These are phyloP conservation scores for Aproaerema taeniolella DNA, from an alignment of 2,888 invertebrate genomes.

Conservation along the genomic window DNA sequence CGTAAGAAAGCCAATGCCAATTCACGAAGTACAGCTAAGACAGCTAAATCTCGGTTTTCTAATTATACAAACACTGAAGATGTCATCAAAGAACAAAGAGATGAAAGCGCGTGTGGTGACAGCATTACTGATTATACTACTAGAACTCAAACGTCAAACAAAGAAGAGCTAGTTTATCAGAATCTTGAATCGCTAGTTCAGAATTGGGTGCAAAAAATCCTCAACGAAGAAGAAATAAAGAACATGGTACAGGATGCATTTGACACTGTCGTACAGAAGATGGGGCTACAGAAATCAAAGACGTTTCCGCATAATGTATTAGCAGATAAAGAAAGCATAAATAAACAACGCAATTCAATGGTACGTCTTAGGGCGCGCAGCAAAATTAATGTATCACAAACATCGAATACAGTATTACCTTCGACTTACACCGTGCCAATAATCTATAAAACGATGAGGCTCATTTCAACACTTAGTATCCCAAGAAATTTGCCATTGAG, in stretches of 20 bases:
- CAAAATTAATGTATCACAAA: too few relatives aligned
- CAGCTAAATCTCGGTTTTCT: conserved; percentile 39
- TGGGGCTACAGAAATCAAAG: too few relatives aligned
- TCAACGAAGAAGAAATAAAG: neutral
- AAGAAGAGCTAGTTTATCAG: conserved; percentile 34
- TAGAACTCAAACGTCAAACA: conserved; percentile 18
- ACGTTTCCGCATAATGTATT: too few relatives aligned
- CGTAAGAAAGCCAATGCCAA: neutral
- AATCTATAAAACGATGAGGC: conserved; percentile 33
- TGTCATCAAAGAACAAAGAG: conserved; percentile 29
- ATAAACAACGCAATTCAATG: too few relatives aligned
- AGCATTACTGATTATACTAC: conserved; percentile 25
- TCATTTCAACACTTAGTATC: conserved; percentile 58
- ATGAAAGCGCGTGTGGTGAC: conserved; percentile 45
- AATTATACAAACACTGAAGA: conserved; percentile 37
- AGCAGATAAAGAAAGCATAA: too few relatives aligned
- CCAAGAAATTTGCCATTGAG: conserved; percentile 41
- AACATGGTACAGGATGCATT: conserved; percentile 24
- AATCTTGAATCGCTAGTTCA: conserved; percentile 48
- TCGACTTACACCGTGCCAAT: conserved; percentile 36
- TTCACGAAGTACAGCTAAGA: neutral
- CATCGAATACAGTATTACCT: too few relatives aligned
- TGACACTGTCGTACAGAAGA: conserved; percentile 42
- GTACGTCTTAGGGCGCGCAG: too few relatives aligned
- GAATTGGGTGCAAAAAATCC: conserved; percentile 38